Base-by-base conservation (phyloP, 2,797 vertebrate species). In the Poecilia velifera region DNA sequence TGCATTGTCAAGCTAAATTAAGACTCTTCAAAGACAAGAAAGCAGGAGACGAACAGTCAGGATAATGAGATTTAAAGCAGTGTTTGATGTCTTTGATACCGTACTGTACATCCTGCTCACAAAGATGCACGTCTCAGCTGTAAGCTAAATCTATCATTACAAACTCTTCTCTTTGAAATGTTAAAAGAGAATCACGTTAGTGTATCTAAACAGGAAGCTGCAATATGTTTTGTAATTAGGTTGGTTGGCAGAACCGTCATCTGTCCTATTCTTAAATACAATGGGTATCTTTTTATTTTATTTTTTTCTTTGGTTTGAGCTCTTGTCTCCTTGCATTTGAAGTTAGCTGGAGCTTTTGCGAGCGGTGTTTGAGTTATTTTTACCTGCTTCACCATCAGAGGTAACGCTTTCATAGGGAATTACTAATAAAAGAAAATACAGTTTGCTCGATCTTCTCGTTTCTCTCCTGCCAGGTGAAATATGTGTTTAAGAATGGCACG, bases 111-210 rank as follows among this genome's bases (percentile, higher is more conserved):
- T 86, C 78, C 39, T 22, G 36, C 73, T 87, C 74, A 78, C 76
- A 90, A 78, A 76, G 78, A 88, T 72, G 34, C 81, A 47, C 55
- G 72, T 68, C 80, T 82, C 77, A 82, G 79, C 86, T 86, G 20
- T 64, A 79, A 87, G 79, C 39, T 34, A 64, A 68, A 45, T 64
- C 73, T 79, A 64, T 85, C 73, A 43, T 34, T 64, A 3, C 55
- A 14, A 0, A 34, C 43, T 36, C 46, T 0, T 3, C 43, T 22
- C 45, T 88, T 86, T 89, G 90, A 90, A 86, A 84, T 84, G 68
- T 45, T 76, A 51, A 80, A 49, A 78, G 55, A 51, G 12, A 55
- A 6, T 70, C 16, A n/a, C 41, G 79, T 46, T 66, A 68, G 25
- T 59, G 34, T 45, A 43, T 64, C 74, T 51, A 72, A 76, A 31